Percentiles rank a stretch among this genome's conserved stretches.
These are phyloP conservation scores for Ivindomyrus marchei DNA, from an alignment of 2,113 vertebrate genomes.

Conservation along the genomic window DNA sequence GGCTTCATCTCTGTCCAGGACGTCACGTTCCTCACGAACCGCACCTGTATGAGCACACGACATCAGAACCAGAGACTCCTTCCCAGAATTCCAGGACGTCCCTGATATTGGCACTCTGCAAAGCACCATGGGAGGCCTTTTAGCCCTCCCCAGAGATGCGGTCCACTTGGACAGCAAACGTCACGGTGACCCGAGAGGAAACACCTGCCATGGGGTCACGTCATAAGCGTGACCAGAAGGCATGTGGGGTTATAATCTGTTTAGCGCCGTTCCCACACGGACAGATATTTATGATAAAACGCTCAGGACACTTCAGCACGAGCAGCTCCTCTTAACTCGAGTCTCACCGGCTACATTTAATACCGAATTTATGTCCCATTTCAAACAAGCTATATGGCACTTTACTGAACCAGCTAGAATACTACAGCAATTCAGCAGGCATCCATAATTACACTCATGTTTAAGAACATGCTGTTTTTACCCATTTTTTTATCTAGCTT, in stretches of 20 bases:
- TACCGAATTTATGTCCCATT: neutral
- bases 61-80: neutral
- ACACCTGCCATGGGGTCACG: neutral
- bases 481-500: neutral
- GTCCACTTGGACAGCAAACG: neutral
- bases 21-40: constrained; percentile 90
- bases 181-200: neutral
- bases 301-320: no score
- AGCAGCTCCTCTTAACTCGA: neutral
- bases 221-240: neutral
- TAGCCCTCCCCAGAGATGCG: neutral
- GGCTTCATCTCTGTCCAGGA: constrained; percentile 95
- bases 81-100: neutral
- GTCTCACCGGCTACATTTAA: neutral
- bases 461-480: neutral
- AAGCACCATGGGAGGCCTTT: neutral
- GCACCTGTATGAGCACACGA: constrained; percentile 42
- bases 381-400: neutral
- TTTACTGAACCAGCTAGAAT: neutral
- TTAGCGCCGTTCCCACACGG: neutral
- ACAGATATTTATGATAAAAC: neutral
- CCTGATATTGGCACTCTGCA: neutral
- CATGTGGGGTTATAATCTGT: neutral
- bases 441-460: neutral
- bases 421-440: neutral